phyloP scores from a whole-genome alignment of 2,888 invertebrate species.

The Mellilla xanthometata region DNA sequence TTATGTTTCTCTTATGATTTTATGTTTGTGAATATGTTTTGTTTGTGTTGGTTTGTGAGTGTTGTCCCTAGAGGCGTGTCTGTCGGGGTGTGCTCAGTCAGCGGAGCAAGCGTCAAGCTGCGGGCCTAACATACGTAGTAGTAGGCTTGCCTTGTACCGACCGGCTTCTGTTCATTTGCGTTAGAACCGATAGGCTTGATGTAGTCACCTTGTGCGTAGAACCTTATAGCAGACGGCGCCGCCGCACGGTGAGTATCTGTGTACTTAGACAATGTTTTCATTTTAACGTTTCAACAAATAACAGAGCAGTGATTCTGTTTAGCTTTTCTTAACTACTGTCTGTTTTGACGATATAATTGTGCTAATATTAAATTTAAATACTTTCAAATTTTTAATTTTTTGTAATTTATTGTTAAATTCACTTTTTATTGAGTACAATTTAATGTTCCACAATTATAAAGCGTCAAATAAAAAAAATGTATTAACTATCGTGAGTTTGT shows the following conservation, averaged over 20 bases:
- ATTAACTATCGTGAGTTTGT: slow-evolving; percentile 39
- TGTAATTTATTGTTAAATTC: too few species aligned
- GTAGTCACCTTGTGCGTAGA: slow-evolving; percentile 63
- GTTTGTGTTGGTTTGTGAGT: slow-evolving; percentile 60
- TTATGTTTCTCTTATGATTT: slow-evolving; percentile 50
- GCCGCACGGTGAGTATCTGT: slow-evolving; percentile 62
- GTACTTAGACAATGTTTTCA: slow-evolving; percentile 45
- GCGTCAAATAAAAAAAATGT: slow-evolving; percentile 39
- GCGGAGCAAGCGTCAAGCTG: slow-evolving; percentile 73
- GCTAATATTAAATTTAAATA: slow-evolving; percentile 49
- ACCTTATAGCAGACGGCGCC: slow-evolving; percentile 50
- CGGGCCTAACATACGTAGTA: slow-evolving; percentile 48
- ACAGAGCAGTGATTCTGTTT: slow-evolving; percentile 54
- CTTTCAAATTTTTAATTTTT: too few species aligned
- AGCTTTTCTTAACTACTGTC: slow-evolving; percentile 58
- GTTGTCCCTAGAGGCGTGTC: slow-evolving; percentile 63
- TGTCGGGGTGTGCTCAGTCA: slow-evolving; percentile 64
- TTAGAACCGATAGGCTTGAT: slow-evolving; percentile 73
- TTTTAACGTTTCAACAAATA: slow-evolving; percentile 18
- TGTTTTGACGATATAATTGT: slow-evolving; percentile 58
- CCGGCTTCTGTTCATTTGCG: slow-evolving; percentile 76
- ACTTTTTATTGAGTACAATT: neutral
- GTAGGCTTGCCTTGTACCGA: slow-evolving; percentile 69
- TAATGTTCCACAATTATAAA: slow-evolving; percentile 58
- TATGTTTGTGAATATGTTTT: slow-evolving; percentile 44